These are phyloP conservation scores for Mactra quadrangularis DNA, from an alignment of 1,140 invertebrate species.

Conservation along the genomic window DNA sequence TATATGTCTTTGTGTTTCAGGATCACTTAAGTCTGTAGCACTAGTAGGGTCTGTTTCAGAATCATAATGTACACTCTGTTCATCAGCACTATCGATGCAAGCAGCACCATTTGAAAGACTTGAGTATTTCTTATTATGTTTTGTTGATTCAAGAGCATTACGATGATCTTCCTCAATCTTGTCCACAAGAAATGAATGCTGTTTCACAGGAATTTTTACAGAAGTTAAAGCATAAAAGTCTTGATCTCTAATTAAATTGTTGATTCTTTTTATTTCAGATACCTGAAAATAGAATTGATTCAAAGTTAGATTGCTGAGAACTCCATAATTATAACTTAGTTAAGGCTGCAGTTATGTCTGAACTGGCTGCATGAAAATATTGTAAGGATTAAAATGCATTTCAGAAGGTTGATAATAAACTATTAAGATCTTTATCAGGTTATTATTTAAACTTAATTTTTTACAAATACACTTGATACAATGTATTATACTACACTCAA, in stretches of 20 bases:
- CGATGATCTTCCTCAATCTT: constrained; percentile 58
- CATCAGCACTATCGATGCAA: constrained; percentile 36
- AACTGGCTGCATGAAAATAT: background rate
- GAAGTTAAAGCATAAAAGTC: constrained; percentile 77
- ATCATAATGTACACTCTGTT: constrained; percentile 43
- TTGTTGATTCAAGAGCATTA: constrained; percentile 4
- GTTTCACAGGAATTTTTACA: constrained; percentile 75
- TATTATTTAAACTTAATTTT: too few species aligned
- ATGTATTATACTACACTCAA: too few species aligned
- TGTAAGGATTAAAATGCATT: background rate
- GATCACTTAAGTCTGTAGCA: constrained; percentile 73
- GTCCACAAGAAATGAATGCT: constrained; percentile 74
- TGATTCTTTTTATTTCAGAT: constrained; percentile 77
- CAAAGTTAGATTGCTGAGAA: background rate
- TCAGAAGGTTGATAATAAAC: background rate
- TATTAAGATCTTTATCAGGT: too few species aligned
- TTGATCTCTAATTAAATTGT: constrained; percentile 79
- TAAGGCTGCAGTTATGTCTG: background rate
- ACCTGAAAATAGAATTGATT: constrained; percentile 71
- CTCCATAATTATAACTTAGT: background rate
- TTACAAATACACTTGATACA: too few species aligned
- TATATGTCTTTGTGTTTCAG: constrained; percentile 70
- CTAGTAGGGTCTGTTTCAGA: constrained; percentile 55
- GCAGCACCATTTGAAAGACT: constrained; percentile 50
- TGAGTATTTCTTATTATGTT: constrained; percentile 4